Percentiles rank a stretch among this genome's conserved stretches.
Evolutionary conservation across 2,888 invertebrate species (phyloP).

Genomic region (Microplitis manilae): DNA sequence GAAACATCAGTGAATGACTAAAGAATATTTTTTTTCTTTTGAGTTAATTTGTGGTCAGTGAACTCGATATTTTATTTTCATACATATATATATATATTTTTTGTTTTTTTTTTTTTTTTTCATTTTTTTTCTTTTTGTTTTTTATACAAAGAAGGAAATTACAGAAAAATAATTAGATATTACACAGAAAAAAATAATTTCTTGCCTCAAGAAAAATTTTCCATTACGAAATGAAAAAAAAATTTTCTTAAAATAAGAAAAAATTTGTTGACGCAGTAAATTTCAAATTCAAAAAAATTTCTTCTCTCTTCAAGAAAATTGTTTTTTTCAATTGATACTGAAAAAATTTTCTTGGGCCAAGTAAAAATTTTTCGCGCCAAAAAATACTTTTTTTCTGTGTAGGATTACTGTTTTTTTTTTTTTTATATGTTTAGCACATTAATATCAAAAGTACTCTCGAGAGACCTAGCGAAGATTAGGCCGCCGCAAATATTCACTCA

Average conservation of each 20-base stretch:
- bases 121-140: not conserved
- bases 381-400: too few species aligned
- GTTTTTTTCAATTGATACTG: too few species aligned
- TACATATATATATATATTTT: not conserved
- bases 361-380: too few species aligned
- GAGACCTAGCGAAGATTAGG: constrained; percentile 65
- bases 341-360: too few species aligned
- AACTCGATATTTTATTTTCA: not conserved
- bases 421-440: constrained; percentile 62
- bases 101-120: not conserved
- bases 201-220: too few species aligned
- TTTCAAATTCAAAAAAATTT: too few species aligned
- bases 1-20: constrained; percentile 55
- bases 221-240: too few species aligned
- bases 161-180: constrained; percentile 20
- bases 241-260: too few species aligned
- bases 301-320: too few species aligned
- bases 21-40: constrained; percentile 28
- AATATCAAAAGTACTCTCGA: constrained; percentile 71
- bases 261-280: too few species aligned
- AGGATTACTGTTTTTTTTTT: not conserved
- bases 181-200: not conserved
- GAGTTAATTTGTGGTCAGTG: constrained; percentile 16
- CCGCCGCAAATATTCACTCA: constrained; percentile 49
- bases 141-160: constrained; percentile 22